phyloP scores from a whole-genome alignment of 2,113 vertebrate genomes.

The Gobiocypris rarus region DNA sequence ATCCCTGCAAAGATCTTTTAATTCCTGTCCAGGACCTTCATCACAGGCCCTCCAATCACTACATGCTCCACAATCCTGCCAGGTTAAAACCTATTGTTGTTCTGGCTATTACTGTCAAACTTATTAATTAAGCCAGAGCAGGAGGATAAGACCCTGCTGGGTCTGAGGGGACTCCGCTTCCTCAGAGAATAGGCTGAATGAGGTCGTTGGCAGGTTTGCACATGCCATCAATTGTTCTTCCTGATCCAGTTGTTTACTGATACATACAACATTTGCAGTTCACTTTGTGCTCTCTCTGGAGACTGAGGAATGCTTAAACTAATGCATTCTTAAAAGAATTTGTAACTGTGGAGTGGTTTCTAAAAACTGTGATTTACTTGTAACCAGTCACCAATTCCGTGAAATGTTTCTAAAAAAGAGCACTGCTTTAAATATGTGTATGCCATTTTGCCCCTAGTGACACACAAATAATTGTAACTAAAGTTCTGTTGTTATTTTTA shows the following conservation, averaged over 20 bases:
- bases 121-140: constrained; percentile 74
- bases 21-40: constrained; percentile 59
- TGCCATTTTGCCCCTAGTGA: neutral
- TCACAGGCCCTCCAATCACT: constrained; percentile 59
- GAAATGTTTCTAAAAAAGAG: no score
- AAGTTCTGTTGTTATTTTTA: no score
- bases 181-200: constrained; percentile 65
- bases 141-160: constrained; percentile 57
- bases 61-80: constrained; percentile 67
- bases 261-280: neutral
- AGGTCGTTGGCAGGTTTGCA: constrained; percentile 66
- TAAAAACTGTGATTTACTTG: neutral
- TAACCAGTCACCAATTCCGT: no score
- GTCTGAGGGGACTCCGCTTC: constrained; percentile 27
- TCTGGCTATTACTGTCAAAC: constrained; percentile 69
- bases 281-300: constrained; percentile 11
- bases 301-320: neutral
- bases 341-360: neutral
- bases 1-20: constrained; percentile 73
- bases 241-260: neutral
- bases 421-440: neutral
- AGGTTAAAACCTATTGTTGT: constrained; percentile 74
- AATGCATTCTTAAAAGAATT: neutral
- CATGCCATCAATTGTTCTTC: neutral
- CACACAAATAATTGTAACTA: neutral